Base-by-base conservation (phyloP, 2,113 vertebrate genomes). In the Ailuropoda melanoleuca region DNA sequence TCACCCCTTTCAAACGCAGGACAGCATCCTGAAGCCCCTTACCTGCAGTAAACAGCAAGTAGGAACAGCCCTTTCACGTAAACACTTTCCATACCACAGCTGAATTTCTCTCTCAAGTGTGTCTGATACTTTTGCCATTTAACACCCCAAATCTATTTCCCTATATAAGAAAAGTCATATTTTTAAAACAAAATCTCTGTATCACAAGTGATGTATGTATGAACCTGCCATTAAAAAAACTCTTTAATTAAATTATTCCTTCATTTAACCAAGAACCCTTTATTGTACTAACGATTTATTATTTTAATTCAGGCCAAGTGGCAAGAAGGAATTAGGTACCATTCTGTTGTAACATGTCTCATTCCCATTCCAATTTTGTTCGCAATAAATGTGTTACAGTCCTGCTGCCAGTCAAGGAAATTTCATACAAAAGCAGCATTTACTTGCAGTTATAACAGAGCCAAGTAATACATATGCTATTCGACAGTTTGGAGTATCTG, bases 381-480 rank as follows among this genome's bases (percentile, higher is more conserved):
- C 18, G 26, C 86, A 97, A 85, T 98, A 98, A 98, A 98, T 98
- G 96, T 97, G 90, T 92, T 98, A 98, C 97, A 98, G 97, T 98
- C 98, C 96, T 98, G 0, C 14, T 98, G 98, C 98, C 98, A 98
- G 96, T 95, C 90, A 94, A 56, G 97, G 92, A 97, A 98, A 97
- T 56, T 96, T 93, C 93, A 72, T 72, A 98, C 97, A 98, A 99
- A 99, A 98, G 98, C 96, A 95, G 92, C 95, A 98, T 98, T 99
- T 98, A 98, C 83, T 98, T 95, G 94, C 96, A 95, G 88, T 96
- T 98, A 96, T 92, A 92, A 97, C 91, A 97, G 95, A 98, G 98
- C 98, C 98, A 99, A 99, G 95, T 89, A 98, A 98, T 93, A 99
- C 97, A 99, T 97, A 91, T 17, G 90, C 86, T 98, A 60, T 93